Evolutionary conservation across 35 echinoderm and acorn worm genomes (phyloP), one percentile per base, ranked within the genome.

Genomic region (Lytechinus pictus): DNA sequence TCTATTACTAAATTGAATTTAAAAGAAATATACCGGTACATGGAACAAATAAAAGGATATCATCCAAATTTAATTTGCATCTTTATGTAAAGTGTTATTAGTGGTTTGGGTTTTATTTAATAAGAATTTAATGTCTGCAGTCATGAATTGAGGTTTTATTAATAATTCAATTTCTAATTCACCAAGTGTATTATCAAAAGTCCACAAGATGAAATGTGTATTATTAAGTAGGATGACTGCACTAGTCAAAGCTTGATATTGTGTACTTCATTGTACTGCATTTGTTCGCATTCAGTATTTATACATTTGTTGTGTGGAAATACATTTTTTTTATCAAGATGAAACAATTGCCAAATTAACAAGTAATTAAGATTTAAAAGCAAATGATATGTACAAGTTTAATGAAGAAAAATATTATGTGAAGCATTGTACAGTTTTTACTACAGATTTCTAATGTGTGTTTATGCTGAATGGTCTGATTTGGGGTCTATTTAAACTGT

Each of bases 341-440:
- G 61, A 71, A 71, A 71, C 61, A 71, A 71, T 71, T 71, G 61
- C 61, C 61, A 71, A 71, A 71, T 71, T 71, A 71, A 71, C 61
- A 21, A 71, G 61, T 71, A 71, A 71, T 19, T 71, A 71, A 71
- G 61, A 71, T 71, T 71, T 21, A 57, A 71, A 71, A 21, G 16
- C 24, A 71, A 19, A 71, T 71, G 16, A 71, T 71, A 71, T 71
- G 61, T 71, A 71, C 61, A 21, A 71, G 61, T 71, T 71, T 19
- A 16, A 71, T 21, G 61, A 71, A 71, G 61, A 71, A 71, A 71
- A 71, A 9, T 4, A 66, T 14, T 0, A 14, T 66, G 11, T 71
- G 14, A 71, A 21, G 61, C 61, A 71, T 71, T 71, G 61, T 71
- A 71, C 61, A 71, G 61, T 71, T 71, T 71, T 71, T 71, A 71